A percentile compares a stretch with the other conserved stretches of the same genome.
phyloP scores from a whole-genome alignment of 1,140 invertebrate species.

The Drosophila asahinai region DNA sequence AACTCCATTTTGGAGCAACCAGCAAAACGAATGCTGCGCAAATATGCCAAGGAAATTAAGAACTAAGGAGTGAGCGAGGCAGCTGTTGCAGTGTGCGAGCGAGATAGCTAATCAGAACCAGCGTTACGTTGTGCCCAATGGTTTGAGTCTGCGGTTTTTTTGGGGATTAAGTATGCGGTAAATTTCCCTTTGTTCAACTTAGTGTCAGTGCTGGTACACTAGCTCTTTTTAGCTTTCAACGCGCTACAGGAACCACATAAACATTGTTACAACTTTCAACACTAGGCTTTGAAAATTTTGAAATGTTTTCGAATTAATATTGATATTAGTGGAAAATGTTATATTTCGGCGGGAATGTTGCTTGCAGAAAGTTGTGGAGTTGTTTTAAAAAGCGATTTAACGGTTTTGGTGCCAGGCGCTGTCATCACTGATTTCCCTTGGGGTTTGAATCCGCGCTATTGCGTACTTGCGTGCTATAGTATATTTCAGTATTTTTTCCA shows the following conservation, averaged over 20 bases:
- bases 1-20: not conserved
- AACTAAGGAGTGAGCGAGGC: slow-evolving; percentile 43
- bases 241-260: not conserved
- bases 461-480: not conserved
- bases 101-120: not conserved
- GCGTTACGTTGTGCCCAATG: slow-evolving; percentile 6
- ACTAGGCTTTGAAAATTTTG: not conserved
- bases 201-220: not conserved
- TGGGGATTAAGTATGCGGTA: not conserved
- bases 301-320: not conserved
- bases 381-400: not conserved
- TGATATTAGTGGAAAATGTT: not conserved
- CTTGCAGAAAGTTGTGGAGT: no score
- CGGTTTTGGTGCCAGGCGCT: not conserved
- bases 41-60: slow-evolving; percentile 31
- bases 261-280: slow-evolving; percentile 1
- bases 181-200: not conserved
- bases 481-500: slow-evolving; percentile 16
- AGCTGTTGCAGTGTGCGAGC: slow-evolving; percentile 28
- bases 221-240: not conserved
- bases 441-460: not conserved
- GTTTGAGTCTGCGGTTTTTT: not conserved
- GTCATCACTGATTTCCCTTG: not conserved
- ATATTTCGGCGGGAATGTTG: not conserved
- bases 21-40: slow-evolving; percentile 31